These are phyloP conservation scores for Tympanuchus pallidicinctus DNA, from an alignment of 2,113 vertebrate genomes.

Conservation along the genomic window DNA sequence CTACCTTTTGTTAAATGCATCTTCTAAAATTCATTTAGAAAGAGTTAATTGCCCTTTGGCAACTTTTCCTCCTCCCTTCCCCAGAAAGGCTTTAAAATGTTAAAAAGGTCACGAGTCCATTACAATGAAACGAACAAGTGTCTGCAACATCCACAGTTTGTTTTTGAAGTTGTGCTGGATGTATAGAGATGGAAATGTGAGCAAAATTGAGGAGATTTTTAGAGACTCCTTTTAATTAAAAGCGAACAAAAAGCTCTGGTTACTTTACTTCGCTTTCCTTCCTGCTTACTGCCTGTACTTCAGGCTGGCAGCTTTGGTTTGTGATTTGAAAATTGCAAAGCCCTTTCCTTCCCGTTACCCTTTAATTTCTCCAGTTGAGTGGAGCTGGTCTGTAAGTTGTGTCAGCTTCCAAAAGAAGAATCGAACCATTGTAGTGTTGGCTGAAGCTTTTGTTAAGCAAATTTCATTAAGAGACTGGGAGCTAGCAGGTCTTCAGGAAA, in stretches of 20 bases:
- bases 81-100: constrained; percentile 44
- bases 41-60: constrained; percentile 60
- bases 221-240: not conserved
- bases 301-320: not conserved
- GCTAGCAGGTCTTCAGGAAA: constrained; percentile 60
- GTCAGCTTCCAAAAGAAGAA: constrained; percentile 74
- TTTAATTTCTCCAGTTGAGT: constrained; percentile 31
- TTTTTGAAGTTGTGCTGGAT: constrained; percentile 46
- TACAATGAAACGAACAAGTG: constrained; percentile 23
- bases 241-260: not conserved
- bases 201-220: not conserved
- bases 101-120: constrained; percentile 23
- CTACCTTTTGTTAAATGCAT: constrained; percentile 47
- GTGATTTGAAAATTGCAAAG: not conserved
- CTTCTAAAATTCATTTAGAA: constrained; percentile 62
- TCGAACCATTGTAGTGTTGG: constrained; percentile 65
- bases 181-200: constrained; percentile 63
- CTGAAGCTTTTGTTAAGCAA: constrained; percentile 77
- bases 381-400: constrained; percentile 53
- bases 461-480: constrained; percentile 77
- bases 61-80: constrained; percentile 61
- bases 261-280: not conserved
- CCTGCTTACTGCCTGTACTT: not conserved
- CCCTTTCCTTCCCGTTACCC: not conserved
- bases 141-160: constrained; percentile 25